Evolutionary conservation across 2,888 invertebrate species (phyloP).

Genomic region (Drosophila conformis): DNA sequence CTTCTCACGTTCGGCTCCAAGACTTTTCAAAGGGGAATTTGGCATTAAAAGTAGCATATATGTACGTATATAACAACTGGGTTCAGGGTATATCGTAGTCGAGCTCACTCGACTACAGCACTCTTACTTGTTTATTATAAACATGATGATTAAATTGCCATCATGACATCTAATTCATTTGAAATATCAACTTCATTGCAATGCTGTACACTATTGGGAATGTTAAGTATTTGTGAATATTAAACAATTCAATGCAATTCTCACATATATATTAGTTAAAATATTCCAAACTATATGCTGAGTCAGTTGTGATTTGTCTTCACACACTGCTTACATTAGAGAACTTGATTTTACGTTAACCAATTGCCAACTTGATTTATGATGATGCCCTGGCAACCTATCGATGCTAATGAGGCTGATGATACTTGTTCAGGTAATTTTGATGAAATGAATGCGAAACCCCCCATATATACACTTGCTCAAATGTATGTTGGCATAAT

Average conservation of each 20-base stretch:
- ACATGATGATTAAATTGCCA: neutral
- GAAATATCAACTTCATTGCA: neutral
- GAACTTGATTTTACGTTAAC: slow-evolving; percentile 34
- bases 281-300: slow-evolving; percentile 12
- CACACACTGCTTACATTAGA: slow-evolving; percentile 14
- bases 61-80: too few relatives aligned
- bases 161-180: neutral
- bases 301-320: slow-evolving; percentile 16
- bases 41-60: too few relatives aligned
- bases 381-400: neutral
- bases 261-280: slow-evolving; percentile 11
- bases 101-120: too few relatives aligned
- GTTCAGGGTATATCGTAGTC: too few relatives aligned
- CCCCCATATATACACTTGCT: slow-evolving; percentile 4
- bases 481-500: neutral
- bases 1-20: too few relatives aligned
- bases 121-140: neutral
- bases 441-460: slow-evolving; percentile 1
- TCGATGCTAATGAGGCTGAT: slow-evolving; percentile 15
- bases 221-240: neutral
- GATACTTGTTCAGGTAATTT: slow-evolving; percentile 15
- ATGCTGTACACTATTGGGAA: neutral
- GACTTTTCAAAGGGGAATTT: too few relatives aligned
- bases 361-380: slow-evolving; percentile 31
- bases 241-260: neutral